A percentile compares a stretch with the other conserved stretches of the same genome.
These are phyloP conservation scores for Malurus alboscapulatus DNA, from an alignment of 2,113 vertebrate species.

Conservation along the genomic window DNA sequence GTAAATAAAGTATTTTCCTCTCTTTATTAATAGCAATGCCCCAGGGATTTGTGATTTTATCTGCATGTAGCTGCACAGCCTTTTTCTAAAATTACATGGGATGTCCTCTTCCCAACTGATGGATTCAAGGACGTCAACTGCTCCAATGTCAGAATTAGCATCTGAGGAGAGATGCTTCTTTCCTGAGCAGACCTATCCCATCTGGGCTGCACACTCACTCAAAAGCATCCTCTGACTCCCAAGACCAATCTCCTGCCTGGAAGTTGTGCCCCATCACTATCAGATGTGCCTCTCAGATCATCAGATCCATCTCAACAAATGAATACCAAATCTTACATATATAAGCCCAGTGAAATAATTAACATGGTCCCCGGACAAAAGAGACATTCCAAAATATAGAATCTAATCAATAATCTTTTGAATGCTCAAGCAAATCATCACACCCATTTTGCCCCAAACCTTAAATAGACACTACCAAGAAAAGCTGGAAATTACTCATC, in stretches of 20 bases:
- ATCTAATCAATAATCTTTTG: background rate
- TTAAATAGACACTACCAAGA: background rate
- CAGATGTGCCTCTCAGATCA: background rate
- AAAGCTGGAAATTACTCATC: background rate
- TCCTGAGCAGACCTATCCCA: background rate
- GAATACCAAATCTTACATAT: background rate
- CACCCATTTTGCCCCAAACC: background rate
- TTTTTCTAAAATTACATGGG: background rate
- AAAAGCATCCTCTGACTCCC: background rate
- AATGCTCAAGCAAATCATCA: background rate
- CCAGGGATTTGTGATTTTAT: background rate
- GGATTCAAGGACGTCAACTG: background rate
- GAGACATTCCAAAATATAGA: background rate
- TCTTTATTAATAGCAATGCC: background rate
- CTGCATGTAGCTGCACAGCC: background rate
- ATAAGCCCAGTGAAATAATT: background rate
- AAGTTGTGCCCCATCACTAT: background rate
- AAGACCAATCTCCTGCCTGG: background rate
- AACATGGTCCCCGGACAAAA: background rate
- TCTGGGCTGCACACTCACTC: background rate
- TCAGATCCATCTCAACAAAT: background rate
- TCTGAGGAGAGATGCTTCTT: background rate
- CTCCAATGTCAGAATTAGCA: background rate
- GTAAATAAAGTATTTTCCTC: constrained; percentile 17
- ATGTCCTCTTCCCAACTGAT: background rate